Base-by-base conservation (phyloP, 1,140 invertebrate species). In the Tetranychus cinnabarinus region DNA sequence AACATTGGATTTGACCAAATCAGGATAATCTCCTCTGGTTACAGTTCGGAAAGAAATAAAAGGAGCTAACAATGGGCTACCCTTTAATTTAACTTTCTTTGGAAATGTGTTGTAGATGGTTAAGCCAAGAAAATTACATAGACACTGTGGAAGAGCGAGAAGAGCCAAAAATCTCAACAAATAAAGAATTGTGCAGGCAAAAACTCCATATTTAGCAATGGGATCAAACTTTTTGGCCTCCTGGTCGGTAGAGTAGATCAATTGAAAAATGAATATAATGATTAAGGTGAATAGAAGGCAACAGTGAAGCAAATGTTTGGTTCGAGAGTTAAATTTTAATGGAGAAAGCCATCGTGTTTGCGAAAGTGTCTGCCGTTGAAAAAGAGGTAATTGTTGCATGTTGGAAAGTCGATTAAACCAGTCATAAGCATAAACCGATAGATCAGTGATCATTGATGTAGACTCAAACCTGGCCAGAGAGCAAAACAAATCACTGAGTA, bases 1-100 rank as follows among this genome's bases (percentile, higher is more conserved):
- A 1, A 97, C 86, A 78, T 96, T 97, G 52, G 79, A 80, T 70
- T 82, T 81, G 0, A 97, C 90, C 56, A 97, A 74, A 63, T 91
- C 82, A 2, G 92, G 88, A 74, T 85, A 97, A 73, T 95, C 88
- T 1, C 93, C 93, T 63, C 90, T 79, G 0, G 93, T 97, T 0
- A 98, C 93, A 7, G 95, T 82, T 59, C 93, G 79, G 64, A 97
- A 86, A 71, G 90, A 96, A 56, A 97, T 83, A 71, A 96, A 96
- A 4, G 93, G 92, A 31, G 89, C 88, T 62, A 93, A 72, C 7
- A 95, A 72, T 12, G 88, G 89, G 2, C 86, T 89, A 7, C 84
- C 84, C 73, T 91, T 90, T 2, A 95, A 75, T 62, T 82, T 77
- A 5, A 95, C 86, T 76, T 89, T 90, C 65, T 89, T 86, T 45